phyloP scores from a whole-genome alignment of 1,140 invertebrate species.

The Potamilus streckersoni region DNA sequence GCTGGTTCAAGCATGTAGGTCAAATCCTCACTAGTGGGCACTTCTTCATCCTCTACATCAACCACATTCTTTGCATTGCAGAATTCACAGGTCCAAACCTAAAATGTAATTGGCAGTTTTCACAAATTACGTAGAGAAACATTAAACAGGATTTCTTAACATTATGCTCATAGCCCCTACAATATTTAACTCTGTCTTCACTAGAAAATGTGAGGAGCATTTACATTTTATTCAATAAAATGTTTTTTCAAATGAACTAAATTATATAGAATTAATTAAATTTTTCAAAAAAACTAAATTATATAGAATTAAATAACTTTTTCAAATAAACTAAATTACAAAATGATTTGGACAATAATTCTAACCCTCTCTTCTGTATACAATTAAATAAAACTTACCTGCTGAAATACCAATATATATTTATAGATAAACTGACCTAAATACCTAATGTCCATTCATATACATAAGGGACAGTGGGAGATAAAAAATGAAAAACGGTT shows the following conservation, averaged over 20 bases:
- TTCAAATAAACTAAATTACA: not conserved
- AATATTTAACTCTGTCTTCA: not conserved
- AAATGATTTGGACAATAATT: no score
- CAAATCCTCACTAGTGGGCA: conserved; percentile 54
- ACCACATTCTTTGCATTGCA: conserved; percentile 53
- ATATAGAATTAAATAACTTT: not conserved
- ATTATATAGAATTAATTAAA: not conserved
- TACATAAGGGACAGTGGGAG: no score
- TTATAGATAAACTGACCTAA: no score
- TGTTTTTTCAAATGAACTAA: not conserved
- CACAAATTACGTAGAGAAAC: no score
- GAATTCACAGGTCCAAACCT: conserved; percentile 65
- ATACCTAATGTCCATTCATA: no score
- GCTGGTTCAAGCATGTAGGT: conserved; percentile 62
- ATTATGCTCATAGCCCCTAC: not conserved
- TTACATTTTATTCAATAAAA: not conserved
- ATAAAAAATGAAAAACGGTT: no score
- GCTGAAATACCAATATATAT: no score
- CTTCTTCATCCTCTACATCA: conserved; percentile 60
- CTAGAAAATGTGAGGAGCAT: not conserved
- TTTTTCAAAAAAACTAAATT: not conserved
- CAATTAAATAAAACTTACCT: no score
- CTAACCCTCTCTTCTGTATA: no score
- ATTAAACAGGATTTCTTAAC: not conserved
- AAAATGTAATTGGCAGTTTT: not conserved